These are phyloP conservation scores for Erebia palarica DNA, from an alignment of 2,888 invertebrate species.

Conservation along the genomic window DNA sequence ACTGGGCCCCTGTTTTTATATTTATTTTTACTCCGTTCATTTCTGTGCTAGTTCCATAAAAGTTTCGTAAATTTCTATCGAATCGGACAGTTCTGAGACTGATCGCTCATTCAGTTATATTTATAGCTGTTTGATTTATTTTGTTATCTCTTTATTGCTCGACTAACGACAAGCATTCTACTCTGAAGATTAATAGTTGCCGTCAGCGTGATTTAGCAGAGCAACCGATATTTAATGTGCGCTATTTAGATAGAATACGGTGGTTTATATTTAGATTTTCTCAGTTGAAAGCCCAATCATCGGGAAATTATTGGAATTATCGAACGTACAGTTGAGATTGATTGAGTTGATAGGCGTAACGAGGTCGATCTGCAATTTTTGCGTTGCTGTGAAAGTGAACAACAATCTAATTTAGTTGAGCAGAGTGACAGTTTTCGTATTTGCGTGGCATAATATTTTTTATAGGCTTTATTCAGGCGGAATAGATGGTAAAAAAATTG, in stretches of 20 bases:
- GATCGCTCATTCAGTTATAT: constrained; percentile 77
- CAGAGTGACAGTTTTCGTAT: background rate
- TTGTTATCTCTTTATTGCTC: constrained; percentile 81
- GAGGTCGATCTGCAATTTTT: no score
- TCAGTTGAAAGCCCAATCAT: constrained; percentile 67
- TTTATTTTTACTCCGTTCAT: constrained; percentile 70
- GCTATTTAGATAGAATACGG: constrained; percentile 75
- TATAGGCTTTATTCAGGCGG: background rate
- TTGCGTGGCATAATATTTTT: background rate
- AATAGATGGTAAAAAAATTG: no score
- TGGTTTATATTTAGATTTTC: constrained; percentile 73
- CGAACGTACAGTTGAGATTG: constrained; percentile 33
- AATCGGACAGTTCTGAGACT: constrained; percentile 71
- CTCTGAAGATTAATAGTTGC: constrained; percentile 78
- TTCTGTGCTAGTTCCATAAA: constrained; percentile 68
- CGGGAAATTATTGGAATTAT: constrained; percentile 44
- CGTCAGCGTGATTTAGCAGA: constrained; percentile 81
- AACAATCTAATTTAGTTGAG: background rate
- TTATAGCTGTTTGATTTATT: constrained; percentile 81
- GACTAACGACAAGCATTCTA: constrained; percentile 80
- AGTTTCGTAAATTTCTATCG: constrained; percentile 73
- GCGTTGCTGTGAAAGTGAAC: background rate
- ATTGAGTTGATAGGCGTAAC: background rate
- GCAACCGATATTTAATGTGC: constrained; percentile 79
- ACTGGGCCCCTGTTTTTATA: constrained; percentile 64